Conservation (phyloP, 2,888 invertebrate species). For the Eulithis prunata region DNA sequence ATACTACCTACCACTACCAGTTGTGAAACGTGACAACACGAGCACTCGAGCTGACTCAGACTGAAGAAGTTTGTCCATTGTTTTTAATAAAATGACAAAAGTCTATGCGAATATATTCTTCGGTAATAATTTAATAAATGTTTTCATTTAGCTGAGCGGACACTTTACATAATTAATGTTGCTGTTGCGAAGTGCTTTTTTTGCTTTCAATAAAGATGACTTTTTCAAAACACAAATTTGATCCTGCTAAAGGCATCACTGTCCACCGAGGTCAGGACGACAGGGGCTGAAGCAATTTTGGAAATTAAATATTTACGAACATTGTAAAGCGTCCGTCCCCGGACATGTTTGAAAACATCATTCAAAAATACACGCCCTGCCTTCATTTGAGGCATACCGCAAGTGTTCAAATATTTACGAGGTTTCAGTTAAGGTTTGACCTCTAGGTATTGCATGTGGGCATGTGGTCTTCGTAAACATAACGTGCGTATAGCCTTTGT, state of each 20-base stretch:
- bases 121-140: conserved; percentile 14
- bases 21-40: conserved; percentile 62
- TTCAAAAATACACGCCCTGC: conserved; percentile 43
- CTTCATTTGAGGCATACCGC: conserved; percentile 51
- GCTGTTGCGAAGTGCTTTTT: neutral
- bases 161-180: conserved; percentile 8
- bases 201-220: conserved; percentile 9
- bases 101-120: conserved; percentile 30
- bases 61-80: conserved; percentile 56
- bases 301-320: conserved; percentile 35
- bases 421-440: conserved; percentile 53
- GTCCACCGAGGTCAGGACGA: conserved; percentile 21
- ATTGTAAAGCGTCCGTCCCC: conserved; percentile 33
- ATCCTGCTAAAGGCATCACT: conserved; percentile 14
- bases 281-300: conserved; percentile 25
- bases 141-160: conserved; percentile 4
- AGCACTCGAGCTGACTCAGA: conserved; percentile 69
- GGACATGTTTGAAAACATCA: conserved; percentile 44
- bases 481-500: conserved; percentile 44
- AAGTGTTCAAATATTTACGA: conserved; percentile 60
- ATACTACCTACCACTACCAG: conserved; percentile 45
- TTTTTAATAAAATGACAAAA: conserved; percentile 43
- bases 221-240: conserved; percentile 13
- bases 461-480: conserved; percentile 20
- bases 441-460: conserved; percentile 43